phyloP scores from a whole-genome alignment of 2,113 vertebrate species.

The Eubucco bourcierii region DNA sequence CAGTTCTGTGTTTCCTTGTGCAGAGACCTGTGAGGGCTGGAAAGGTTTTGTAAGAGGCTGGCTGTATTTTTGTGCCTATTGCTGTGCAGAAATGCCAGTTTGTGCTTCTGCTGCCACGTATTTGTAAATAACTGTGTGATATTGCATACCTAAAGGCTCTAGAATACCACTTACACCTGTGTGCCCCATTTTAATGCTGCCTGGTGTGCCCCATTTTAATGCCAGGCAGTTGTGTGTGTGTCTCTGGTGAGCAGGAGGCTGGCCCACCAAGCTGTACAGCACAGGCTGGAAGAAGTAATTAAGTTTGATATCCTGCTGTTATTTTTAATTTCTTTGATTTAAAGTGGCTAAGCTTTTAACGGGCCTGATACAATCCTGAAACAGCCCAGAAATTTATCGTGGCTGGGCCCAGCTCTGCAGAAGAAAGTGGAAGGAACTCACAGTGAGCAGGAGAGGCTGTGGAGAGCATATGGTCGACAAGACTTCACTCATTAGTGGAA shows the following conservation, averaged over 20 bases:
- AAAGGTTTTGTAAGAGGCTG: background rate
- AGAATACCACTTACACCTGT: rapidly evolving
- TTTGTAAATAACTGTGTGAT: background rate
- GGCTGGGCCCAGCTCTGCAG: background rate
- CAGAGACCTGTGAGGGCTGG: background rate
- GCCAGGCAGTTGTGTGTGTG: background rate
- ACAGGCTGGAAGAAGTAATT: background rate
- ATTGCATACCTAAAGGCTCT: background rate
- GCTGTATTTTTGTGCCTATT: background rate
- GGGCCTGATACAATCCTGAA: background rate
- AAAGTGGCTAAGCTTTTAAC: background rate
- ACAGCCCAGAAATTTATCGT: background rate
- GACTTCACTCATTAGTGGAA: slow-evolving; percentile 52
- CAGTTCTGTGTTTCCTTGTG: background rate
- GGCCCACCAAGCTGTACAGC: background rate
- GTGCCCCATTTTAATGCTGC: rapidly evolving
- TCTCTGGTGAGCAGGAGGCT: background rate
- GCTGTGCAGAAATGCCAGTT: background rate
- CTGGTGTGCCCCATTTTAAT: rapidly evolving
- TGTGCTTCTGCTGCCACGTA: background rate
- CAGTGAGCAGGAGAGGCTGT: slow-evolving; percentile 7
- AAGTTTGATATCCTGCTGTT: background rate
- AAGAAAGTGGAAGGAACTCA: background rate
- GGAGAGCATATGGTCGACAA: slow-evolving; percentile 40
- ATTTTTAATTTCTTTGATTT: slow-evolving; percentile 23